Evolutionary conservation across 2,797 vertebrate species (phyloP).

Genomic region (Neosilurus hyrtlii): DNA sequence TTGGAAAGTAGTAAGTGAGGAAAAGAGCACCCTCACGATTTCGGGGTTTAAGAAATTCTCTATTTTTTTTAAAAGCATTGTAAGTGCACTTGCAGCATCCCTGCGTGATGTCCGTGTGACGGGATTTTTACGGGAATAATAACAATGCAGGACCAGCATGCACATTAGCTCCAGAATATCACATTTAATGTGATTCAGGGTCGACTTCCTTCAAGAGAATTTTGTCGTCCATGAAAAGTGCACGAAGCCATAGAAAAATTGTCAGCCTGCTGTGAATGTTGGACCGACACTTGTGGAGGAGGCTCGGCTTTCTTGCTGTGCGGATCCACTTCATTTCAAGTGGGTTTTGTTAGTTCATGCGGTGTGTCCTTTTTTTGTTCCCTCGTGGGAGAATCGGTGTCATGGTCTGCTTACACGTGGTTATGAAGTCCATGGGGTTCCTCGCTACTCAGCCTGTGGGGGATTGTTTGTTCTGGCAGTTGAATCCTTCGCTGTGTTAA

Average conservation of each 20-base stretch:
- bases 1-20: neutral
- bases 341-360: slow-evolving; percentile 7
- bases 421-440: slow-evolving; percentile 35
- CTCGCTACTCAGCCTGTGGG: slow-evolving; percentile 43
- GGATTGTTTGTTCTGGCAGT: slow-evolving; percentile 55
- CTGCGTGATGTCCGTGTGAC: neutral
- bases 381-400: slow-evolving; percentile 26
- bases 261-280: neutral
- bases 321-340: neutral
- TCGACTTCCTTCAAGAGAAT: neutral
- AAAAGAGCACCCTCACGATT: neutral
- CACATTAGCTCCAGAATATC: neutral
- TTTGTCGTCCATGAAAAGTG: neutral
- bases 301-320: neutral
- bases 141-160: neutral
- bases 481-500: slow-evolving; percentile 60
- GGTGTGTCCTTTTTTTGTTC: slow-evolving; percentile 24
- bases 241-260: neutral
- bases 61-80: neutral
- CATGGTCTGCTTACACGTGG: slow-evolving; percentile 37
- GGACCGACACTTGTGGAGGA: neutral
- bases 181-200: neutral
- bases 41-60: neutral
- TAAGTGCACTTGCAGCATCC: neutral
- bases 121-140: neutral